Base-by-base conservation (phyloP, 2,888 invertebrate species). In the Autographa gamma region DNA sequence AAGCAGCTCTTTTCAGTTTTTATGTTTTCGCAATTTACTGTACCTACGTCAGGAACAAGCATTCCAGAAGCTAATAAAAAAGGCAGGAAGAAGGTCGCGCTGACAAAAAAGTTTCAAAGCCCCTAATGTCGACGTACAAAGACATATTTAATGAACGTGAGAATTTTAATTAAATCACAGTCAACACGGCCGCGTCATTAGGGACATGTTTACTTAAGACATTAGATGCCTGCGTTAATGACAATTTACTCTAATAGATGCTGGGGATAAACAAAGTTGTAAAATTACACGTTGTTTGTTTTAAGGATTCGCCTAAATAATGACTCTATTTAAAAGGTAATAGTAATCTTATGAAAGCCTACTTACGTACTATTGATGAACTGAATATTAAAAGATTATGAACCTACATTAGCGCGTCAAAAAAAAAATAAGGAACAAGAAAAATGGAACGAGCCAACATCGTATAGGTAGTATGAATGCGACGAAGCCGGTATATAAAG, bases 121-220 rank as follows among this genome's bases (percentile, higher is more conserved):
- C 65, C 73, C 66, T 71, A 67, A 76, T 66, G 71, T 74, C 73
- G 64, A 60, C 73, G 71, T 72, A 74, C 71, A 77, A 75, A 76
- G 72, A 79, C 72, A 63, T 81, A 77, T 75, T 73, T 77, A 82
- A 76, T 76, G 75, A 77, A 79, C 69, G 76, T 70, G 54, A 77
- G 76, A 76, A 81, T 76, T 84, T 84, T 80, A 81, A 86, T 86
- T 83, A 83, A 82, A 86, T 85, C 84, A 82, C 74, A 80, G 80
- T 74, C 66, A 74, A 77, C 77, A 75, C 63, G 32, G 67, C 62
- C 70, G 66, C 66, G 79, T 81, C 83, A 81, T 85, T 83, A 81
- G 74, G 69, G 68, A 77, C 74, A 73, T 82, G 81, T 84, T 85
- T 80, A 77, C 78, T 78, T 66, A 76, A 80, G 80, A 79, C 79